phyloP scores from a whole-genome alignment of 2,797 vertebrate genomes.

The Argya squamiceps region DNA sequence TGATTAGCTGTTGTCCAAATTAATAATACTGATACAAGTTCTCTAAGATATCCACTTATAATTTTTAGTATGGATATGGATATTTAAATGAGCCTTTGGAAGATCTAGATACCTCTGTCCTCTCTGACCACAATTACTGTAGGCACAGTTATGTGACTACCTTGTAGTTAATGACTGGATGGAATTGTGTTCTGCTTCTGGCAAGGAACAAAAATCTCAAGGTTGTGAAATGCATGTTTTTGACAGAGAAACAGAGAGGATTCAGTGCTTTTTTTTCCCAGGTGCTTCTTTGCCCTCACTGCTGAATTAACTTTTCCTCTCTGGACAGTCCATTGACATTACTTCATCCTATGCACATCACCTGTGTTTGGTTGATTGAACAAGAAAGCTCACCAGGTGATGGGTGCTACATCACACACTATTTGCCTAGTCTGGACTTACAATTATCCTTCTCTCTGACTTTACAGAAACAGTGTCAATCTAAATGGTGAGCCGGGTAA shows the following conservation, averaged over 20 bases:
- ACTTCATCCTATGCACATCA: not conserved
- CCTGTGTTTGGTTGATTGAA: not conserved
- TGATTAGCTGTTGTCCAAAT: not conserved
- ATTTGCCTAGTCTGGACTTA: not conserved
- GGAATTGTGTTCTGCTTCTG: not conserved
- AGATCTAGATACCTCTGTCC: not conserved
- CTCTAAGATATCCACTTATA: not conserved
- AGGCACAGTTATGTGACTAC: not conserved
- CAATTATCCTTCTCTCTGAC: not conserved
- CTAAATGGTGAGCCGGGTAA: not conserved
- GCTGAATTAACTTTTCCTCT: not conserved
- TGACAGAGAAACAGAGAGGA: not conserved
- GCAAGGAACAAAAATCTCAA: not conserved
- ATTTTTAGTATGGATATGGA: not conserved
- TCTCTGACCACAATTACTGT: not conserved
- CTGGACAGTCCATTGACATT: not conserved
- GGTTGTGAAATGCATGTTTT: not conserved
- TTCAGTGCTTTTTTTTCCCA: accelerated
- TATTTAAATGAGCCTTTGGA: not conserved
- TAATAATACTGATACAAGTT: not conserved
- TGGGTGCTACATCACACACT: not conserved
- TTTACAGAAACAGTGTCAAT: not conserved
- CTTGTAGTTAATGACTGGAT: not conserved
- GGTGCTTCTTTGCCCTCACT: not conserved
- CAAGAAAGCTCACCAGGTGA: not conserved